Base-by-base conservation (phyloP, 2,797 vertebrate species). In the Selene dorsalis region DNA sequence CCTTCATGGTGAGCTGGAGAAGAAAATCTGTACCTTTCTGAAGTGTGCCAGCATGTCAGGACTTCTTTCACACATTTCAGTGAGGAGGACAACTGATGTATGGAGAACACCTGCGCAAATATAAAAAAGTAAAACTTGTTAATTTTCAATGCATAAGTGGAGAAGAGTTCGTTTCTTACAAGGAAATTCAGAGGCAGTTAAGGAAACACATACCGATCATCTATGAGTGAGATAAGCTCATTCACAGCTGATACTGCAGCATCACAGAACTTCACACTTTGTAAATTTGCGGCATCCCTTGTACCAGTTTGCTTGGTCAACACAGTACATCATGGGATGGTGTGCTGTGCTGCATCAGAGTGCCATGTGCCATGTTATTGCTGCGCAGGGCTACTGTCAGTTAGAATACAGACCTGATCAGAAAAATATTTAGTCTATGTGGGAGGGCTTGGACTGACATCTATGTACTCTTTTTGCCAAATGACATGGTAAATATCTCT, bases 51-150 rank as follows among this genome's bases (percentile, higher is more conserved):
- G 95, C 97, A 98, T 99, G 92, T 99, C 98, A 61, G 98, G 98
- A 93, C 98, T 99, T 94, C 98, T 95, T 94, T 99, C 98, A 92
- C 98, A 99, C 98, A 99, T 99, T 93, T 99, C 98, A 81, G 98
- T 99, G 90, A 99, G 97, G 58, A 99, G 97, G 83, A 99, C 98
- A 81, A 99, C 98, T 43, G 98, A 99, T 66, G 98, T 99, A 87
- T 99, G 98, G 88, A 99, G 97, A 92, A 99, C 98, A 92, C 98
- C 98, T 99, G 88, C 35, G 84, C 79, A 59, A 59, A 80, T 0
- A 69, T 16, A 78, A 1, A 65, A 20, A 62, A 8, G 12, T 1
- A 22, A 62, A 60, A 14, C 2, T 63, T 16, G 66, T 73, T 28
- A n/a, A 6, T 47, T 50, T 56, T 26, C 4, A 39, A 55, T 20